phyloP scores from a whole-genome alignment of 1,140 invertebrate species.

The Kradibia gibbosae region DNA sequence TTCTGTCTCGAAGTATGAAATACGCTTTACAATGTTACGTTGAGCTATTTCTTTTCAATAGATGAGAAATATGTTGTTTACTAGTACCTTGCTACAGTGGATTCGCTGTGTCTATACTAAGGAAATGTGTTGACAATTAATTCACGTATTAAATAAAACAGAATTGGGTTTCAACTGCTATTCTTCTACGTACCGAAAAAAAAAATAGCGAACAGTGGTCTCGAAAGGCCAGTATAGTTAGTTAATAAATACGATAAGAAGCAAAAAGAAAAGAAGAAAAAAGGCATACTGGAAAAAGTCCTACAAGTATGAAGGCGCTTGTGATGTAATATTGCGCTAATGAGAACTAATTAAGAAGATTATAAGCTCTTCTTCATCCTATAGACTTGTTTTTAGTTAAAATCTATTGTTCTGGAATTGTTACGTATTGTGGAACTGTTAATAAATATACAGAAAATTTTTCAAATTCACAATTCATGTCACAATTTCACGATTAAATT shows the following conservation, averaged over 20 bases:
- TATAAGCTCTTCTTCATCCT: too few species aligned
- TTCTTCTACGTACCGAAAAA: neutral
- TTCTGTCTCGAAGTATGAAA: neutral
- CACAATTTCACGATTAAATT: too few species aligned
- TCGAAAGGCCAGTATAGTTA: neutral
- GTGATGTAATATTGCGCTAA: slow-evolving; percentile 4
- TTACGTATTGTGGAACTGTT: too few species aligned
- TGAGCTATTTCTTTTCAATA: slow-evolving; percentile 1
- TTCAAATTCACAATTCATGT: too few species aligned
- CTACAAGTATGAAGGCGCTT: neutral
- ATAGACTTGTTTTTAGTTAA: too few species aligned
- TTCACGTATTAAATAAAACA: slow-evolving; percentile 31
- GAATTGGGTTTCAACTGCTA: neutral
- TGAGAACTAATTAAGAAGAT: slow-evolving; percentile 40
- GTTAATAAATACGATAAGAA: slow-evolving; percentile 21
- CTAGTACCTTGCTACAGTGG: neutral
- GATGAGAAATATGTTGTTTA: neutral
- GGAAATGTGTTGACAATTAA: slow-evolving; percentile 32
- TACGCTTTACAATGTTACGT: neutral
- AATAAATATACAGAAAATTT: too few species aligned
- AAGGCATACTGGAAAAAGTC: slow-evolving; percentile 13
- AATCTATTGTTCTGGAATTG: too few species aligned
- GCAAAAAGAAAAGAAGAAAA: neutral
- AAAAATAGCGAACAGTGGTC: neutral
- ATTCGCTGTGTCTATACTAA: neutral